A percentile compares a stretch with the other conserved stretches of the same genome.
Evolutionary conservation across 2,888 invertebrate species (phyloP).

Genomic region (Xanthorhoe spadicearia): DNA sequence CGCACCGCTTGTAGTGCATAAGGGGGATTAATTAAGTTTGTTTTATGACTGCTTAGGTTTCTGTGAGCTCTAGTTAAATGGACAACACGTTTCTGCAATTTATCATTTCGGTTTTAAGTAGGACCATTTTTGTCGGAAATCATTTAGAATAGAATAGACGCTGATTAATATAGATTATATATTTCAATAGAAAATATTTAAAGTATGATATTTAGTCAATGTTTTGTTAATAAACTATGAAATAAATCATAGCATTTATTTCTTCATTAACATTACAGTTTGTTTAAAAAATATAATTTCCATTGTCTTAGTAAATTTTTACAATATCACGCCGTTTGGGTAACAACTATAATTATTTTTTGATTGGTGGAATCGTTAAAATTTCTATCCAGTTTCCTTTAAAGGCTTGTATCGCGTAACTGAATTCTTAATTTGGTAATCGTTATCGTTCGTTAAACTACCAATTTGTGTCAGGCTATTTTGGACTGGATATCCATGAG

Average conservation of each 20-base stretch:
- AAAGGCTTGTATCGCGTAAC: slow-evolving; percentile 26
- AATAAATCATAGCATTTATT: no score
- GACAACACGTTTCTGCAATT: not conserved
- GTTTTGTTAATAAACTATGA: no score
- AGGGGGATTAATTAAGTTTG: slow-evolving; percentile 20
- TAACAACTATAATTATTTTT: slow-evolving; percentile 9
- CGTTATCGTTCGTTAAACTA: slow-evolving; percentile 28
- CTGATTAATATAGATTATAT: no score
- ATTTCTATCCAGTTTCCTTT: slow-evolving; percentile 31
- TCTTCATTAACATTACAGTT: no score
- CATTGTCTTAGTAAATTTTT: not conserved
- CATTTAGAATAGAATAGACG: not conserved
- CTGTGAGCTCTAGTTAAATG: not conserved
- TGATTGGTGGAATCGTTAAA: slow-evolving; percentile 33
- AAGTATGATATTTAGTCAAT: no score
- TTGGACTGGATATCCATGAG: slow-evolving; percentile 4
- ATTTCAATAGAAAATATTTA: no score
- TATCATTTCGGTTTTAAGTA: not conserved
- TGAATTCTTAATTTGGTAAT: slow-evolving; percentile 34
- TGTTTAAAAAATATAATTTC: no score
- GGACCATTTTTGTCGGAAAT: not conserved
- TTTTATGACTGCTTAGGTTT: slow-evolving; percentile 10
- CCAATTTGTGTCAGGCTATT: slow-evolving; percentile 23
- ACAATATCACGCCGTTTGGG: not conserved
- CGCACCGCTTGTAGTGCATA: slow-evolving; percentile 26